A percentile compares a stretch with the other conserved stretches of the same genome.
Evolutionary conservation across 2,113 vertebrate genomes (phyloP).

Genomic region (Pithys albifrons): DNA sequence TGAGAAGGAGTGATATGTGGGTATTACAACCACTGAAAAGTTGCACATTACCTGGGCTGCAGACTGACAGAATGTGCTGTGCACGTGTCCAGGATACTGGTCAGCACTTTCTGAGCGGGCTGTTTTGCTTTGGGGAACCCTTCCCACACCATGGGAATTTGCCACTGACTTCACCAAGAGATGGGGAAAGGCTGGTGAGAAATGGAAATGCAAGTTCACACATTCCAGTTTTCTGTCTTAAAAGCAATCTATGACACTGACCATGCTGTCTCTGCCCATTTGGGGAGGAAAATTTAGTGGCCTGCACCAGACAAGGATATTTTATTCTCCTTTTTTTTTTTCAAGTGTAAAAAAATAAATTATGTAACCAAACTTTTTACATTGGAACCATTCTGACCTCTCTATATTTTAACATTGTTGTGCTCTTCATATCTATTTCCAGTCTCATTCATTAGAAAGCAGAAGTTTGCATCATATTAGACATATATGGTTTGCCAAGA

Average conservation of each 20-base stretch:
- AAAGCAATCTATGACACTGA: background rate
- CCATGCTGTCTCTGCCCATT: background rate
- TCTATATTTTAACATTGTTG: background rate
- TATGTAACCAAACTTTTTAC: background rate
- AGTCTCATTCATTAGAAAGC: background rate
- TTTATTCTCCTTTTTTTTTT: background rate
- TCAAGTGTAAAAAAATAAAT: background rate
- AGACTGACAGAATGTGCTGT: rapidly evolving
- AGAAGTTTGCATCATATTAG: background rate
- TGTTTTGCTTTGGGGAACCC: background rate
- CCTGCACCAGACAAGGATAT: background rate
- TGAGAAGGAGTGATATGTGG: background rate
- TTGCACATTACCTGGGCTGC: background rate
- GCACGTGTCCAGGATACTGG: rapidly evolving
- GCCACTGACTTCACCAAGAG: rapidly evolving
- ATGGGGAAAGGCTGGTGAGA: background rate
- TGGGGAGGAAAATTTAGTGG: background rate
- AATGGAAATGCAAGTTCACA: background rate
- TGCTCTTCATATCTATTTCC: background rate
- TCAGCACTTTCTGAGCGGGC: background rate
- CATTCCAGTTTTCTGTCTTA: background rate
- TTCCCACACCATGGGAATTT: rapidly evolving
- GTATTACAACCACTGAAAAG: background rate
- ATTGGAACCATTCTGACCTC: background rate
- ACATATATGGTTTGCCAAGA: background rate